Conservation (phyloP, 2,888 invertebrate genomes). For the Torymus aiolomorphi region DNA sequence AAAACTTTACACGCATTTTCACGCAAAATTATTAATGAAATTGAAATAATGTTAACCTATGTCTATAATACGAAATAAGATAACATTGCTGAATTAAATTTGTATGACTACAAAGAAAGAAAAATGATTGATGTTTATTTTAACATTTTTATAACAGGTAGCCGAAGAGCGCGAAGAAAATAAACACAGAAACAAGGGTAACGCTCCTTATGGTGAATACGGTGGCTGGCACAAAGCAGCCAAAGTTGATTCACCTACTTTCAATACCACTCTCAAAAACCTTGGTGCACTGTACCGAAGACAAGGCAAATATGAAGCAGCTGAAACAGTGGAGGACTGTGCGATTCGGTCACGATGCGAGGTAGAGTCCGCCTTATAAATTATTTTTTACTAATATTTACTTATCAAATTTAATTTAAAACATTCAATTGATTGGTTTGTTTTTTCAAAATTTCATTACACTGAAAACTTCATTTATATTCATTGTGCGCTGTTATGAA, state of each 20-base stretch:
- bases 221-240: slow-evolving; percentile 99
- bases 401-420: slow-evolving; percentile 14
- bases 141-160: slow-evolving; percentile 76
- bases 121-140: background rate
- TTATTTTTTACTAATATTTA: slow-evolving; percentile 27
- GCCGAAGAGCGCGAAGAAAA: slow-evolving; percentile 99
- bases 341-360: slow-evolving; percentile 96
- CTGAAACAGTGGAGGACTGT: slow-evolving; percentile 98
- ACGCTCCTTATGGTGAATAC: slow-evolving; percentile 93
- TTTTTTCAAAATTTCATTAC: slow-evolving; percentile 28
- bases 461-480: slow-evolving; percentile 27
- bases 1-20: no score
- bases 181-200: slow-evolving; percentile 91
- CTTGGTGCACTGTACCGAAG: slow-evolving; percentile 97
- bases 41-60: no score
- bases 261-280: slow-evolving; percentile 98
- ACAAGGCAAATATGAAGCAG: slow-evolving; percentile 99
- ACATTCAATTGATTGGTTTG: background rate
- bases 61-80: no score
- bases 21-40: no score
- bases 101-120: no score
- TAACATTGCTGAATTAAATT: no score
- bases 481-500: slow-evolving; percentile 34
- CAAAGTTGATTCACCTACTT: slow-evolving; percentile 97
- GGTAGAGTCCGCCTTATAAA: slow-evolving; percentile 76